These are phyloP conservation scores for Struthidea cinerea DNA, from an alignment of 2,113 vertebrate genomes.

Conservation along the genomic window DNA sequence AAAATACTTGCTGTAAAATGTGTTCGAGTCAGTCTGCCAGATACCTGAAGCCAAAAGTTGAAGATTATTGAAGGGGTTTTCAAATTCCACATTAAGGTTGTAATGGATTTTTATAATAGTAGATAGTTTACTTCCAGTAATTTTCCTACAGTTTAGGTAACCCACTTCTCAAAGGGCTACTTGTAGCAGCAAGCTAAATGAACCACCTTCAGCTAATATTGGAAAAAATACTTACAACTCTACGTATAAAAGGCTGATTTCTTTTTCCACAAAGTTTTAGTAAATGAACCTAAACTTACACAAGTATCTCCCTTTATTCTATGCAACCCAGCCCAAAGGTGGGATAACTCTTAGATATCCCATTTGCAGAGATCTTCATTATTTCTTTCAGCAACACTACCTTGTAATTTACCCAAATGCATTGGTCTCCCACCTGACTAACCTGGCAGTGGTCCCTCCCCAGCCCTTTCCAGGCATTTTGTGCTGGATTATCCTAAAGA, in stretches of 20 bases:
- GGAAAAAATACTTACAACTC: neutral
- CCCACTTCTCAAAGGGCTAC: neutral
- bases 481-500: neutral
- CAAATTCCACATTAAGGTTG: neutral
- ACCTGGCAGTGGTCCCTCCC: neutral
- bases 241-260: neutral
- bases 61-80: neutral
- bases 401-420: neutral
- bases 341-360: neutral
- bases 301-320: neutral
- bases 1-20: neutral
- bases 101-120: neutral
- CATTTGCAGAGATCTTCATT: neutral
- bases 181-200: neutral
- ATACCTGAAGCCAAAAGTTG: neutral
- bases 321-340: neutral
- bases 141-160: neutral
- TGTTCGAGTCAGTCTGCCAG: neutral
- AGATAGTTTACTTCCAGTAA: neutral
- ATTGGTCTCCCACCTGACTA: fast-evolving
- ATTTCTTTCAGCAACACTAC: neutral
- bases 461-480: neutral
- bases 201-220: neutral
- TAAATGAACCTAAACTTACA: neutral
- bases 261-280: neutral